Evolutionary conservation across 1,140 invertebrate species (phyloP).

Genomic region (Brevipalpus yothersi): DNA sequence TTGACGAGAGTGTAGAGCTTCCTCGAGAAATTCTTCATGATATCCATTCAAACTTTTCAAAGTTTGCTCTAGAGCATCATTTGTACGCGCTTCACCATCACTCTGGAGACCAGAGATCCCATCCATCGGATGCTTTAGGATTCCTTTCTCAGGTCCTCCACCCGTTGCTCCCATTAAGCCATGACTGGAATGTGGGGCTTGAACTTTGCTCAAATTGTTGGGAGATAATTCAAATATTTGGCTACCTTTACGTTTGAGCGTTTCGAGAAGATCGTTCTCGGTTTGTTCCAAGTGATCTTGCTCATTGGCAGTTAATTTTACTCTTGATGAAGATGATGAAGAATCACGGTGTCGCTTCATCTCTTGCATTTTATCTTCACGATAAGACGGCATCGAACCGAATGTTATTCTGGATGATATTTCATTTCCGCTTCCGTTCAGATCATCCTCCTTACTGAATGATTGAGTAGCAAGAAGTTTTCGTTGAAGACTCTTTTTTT

Average conservation of each 20-base stretch:
- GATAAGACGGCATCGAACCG: constrained; percentile 49
- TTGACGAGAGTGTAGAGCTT: constrained; percentile 32
- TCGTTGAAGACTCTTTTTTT: constrained; percentile 34
- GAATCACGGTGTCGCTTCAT: constrained; percentile 1
- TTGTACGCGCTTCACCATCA: constrained; percentile 7
- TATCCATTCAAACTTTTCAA: constrained; percentile 70
- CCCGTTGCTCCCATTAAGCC: neutral
- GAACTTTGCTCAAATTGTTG: constrained; percentile 38
- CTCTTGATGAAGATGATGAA: neutral
- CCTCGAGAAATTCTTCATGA: constrained; percentile 58
- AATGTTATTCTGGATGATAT: constrained; percentile 31
- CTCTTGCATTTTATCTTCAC: constrained; percentile 16
- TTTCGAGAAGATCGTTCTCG: neutral
- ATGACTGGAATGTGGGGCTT: neutral
- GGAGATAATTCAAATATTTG: constrained; percentile 52
- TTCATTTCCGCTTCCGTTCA: neutral
- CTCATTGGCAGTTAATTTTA: neutral
- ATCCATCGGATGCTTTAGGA: constrained; percentile 32
- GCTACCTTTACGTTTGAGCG: neutral
- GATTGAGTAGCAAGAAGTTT: constrained; percentile 32
- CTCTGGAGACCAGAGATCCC: neutral
- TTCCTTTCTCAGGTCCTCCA: constrained; percentile 43
- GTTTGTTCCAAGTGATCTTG: neutral
- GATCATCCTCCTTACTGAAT: neutral
- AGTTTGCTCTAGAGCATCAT: constrained; percentile 28